Percentiles rank a stretch among this genome's conserved stretches.
These are phyloP conservation scores for Clupea harengus DNA, from an alignment of 2,113 vertebrate species.

Conservation along the genomic window DNA sequence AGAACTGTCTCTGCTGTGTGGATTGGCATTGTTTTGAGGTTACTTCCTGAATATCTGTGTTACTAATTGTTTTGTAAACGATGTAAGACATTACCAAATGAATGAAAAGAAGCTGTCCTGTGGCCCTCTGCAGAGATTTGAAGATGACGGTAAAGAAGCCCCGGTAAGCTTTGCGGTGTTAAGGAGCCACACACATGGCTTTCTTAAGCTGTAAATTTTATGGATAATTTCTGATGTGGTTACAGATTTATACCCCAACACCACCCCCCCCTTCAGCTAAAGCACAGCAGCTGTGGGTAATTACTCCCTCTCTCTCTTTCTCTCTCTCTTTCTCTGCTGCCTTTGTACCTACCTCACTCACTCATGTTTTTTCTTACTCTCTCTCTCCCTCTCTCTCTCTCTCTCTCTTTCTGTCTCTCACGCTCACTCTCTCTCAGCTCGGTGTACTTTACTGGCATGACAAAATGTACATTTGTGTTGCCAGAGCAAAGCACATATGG, in stretches of 20 bases:
- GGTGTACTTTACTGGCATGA: background rate
- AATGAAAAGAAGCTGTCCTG: background rate
- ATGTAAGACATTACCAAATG: background rate
- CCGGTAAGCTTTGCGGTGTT: conserved; percentile 43
- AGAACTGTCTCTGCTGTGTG: background rate
- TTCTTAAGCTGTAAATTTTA: conserved; percentile 73
- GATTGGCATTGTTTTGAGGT: background rate
- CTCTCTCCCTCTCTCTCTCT: conserved; percentile 27
- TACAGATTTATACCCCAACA: conserved; percentile 63
- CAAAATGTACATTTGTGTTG: conserved; percentile 12
- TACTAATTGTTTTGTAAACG: background rate
- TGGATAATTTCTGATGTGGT: conserved; percentile 76
- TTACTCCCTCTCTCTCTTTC: conserved; percentile 54
- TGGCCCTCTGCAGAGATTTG: background rate
- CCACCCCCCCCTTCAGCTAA: conserved; percentile 42
- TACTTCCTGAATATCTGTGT: background rate
- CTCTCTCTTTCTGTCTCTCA: background rate
- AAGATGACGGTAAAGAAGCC: background rate
- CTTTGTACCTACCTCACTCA: no score
- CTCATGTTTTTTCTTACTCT: background rate
- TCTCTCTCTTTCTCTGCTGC: conserved; percentile 14
- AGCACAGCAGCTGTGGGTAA: conserved; percentile 67
- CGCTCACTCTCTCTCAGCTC: background rate
- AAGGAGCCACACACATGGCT: conserved; percentile 67
- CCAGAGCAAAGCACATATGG: conserved; percentile 2